Percentiles rank a stretch among this genome's conserved stretches.
Conservation (phyloP, 2,888 invertebrate species). For the Hybos culiciformis region DNA sequence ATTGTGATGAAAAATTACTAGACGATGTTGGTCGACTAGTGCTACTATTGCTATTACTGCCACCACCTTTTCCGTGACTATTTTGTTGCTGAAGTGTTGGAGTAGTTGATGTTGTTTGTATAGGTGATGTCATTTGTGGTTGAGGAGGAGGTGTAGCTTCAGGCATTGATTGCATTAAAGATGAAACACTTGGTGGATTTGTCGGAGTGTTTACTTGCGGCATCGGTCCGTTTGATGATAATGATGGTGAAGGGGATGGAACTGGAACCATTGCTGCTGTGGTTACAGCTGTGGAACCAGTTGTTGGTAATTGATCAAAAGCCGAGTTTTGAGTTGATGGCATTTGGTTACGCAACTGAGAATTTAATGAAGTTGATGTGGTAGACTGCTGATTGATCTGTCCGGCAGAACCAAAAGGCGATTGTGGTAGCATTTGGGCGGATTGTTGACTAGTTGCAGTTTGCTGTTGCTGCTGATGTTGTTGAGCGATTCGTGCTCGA, state of each 20-base stretch:
- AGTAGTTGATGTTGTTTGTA: slow-evolving; percentile 24
- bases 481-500: slow-evolving; percentile 40
- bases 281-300: neutral
- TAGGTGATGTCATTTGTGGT: slow-evolving; percentile 22
- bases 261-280: slow-evolving; percentile 36
- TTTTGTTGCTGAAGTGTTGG: slow-evolving; percentile 20
- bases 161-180: slow-evolving; percentile 28
- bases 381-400: slow-evolving; percentile 29
- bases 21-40: slow-evolving; percentile 31
- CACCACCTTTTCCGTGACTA: slow-evolving; percentile 15
- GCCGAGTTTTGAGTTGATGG: slow-evolving; percentile 39
- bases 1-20: slow-evolving; percentile 49
- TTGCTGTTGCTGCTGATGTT: slow-evolving; percentile 22
- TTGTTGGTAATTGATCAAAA: slow-evolving; percentile 14
- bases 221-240: slow-evolving; percentile 36
- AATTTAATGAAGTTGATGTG: slow-evolving; percentile 19
- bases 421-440: slow-evolving; percentile 27
- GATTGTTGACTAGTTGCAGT: neutral
- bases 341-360: slow-evolving; percentile 22
- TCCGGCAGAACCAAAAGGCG: slow-evolving; percentile 42
- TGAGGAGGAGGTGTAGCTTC: slow-evolving; percentile 26
- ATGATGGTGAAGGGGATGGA: slow-evolving; percentile 37
- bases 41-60: slow-evolving; percentile 18
- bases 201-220: slow-evolving; percentile 41
- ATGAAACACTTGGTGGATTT: slow-evolving; percentile 46